Evolutionary conservation across 2,797 vertebrate species (phyloP).

Genomic region (Semotilus atromaculatus): DNA sequence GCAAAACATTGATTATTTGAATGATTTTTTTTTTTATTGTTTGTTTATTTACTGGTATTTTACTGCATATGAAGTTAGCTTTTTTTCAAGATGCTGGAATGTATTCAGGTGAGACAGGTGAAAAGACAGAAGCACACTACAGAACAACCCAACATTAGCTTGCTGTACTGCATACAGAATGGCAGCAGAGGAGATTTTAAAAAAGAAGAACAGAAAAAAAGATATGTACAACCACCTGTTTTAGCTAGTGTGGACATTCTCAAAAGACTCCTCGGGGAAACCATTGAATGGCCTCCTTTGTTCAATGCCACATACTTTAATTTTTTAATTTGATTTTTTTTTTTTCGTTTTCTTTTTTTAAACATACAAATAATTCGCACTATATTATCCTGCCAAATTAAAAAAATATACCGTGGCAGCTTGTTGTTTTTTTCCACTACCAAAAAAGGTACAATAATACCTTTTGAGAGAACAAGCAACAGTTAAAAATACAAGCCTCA

Average conservation of each 20-base stretch:
- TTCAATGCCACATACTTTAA: conserved; percentile 90
- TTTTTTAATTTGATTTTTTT: conserved; percentile 81
- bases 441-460: conserved; percentile 98
- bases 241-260: conserved; percentile 87
- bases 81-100: conserved; percentile 92
- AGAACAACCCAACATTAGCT: conserved; percentile 98
- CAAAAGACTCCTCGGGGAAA: conserved; percentile 81
- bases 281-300: conserved; percentile 95
- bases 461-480: conserved; percentile 99
- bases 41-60: conserved; percentile 83
- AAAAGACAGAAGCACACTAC: conserved; percentile 97
- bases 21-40: conserved; percentile 77
- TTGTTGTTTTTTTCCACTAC: conserved; percentile 99
- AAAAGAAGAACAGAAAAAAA: conserved; percentile 79
- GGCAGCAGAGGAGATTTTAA: conserved; percentile 83
- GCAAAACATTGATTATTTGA: conserved; percentile 88
- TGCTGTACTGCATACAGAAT: conserved; percentile 98
- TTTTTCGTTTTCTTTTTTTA: conserved; percentile 83
- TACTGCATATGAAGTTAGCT: conserved; percentile 93
- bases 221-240: conserved; percentile 99
- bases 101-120: conserved; percentile 91
- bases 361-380: conserved; percentile 99
- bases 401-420: conserved; percentile 99
- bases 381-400: conserved; percentile 99
- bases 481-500: conserved; percentile 99